Evolutionary conservation across 2,113 vertebrate species (phyloP).

Genomic region (Cichladusa arquata): DNA sequence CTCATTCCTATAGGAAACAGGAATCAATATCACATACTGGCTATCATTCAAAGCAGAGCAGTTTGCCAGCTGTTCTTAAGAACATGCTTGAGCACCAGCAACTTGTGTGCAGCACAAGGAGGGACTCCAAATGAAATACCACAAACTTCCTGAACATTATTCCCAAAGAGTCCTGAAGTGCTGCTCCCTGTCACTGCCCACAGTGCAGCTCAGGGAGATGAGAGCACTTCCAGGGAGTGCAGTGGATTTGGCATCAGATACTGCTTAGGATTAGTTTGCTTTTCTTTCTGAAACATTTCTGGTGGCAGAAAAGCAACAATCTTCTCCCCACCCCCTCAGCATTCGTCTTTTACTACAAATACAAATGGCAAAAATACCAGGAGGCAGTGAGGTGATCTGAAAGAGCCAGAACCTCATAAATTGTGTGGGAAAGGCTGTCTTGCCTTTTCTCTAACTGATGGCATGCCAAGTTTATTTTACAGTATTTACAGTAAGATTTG

Average conservation of each 20-base stretch:
- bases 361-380: background rate
- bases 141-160: background rate
- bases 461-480: constrained; percentile 58
- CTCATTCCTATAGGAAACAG: background rate
- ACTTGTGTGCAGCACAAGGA: background rate
- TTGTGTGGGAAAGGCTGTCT: constrained; percentile 14
- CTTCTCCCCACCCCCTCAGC: background rate
- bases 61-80: background rate
- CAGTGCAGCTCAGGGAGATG: background rate
- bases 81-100: background rate
- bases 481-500: constrained; percentile 52
- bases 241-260: background rate
- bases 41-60: background rate
- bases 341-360: background rate
- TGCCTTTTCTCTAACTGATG: constrained; percentile 45
- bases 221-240: background rate
- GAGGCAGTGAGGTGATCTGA: constrained; percentile 38
- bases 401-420: constrained; percentile 53
- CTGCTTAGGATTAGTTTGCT: background rate
- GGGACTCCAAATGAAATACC: background rate
- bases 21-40: background rate
- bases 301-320: background rate
- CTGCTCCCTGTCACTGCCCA: background rate
- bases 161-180: background rate
- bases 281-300: background rate